Evolutionary conservation across 1,140 invertebrate genomes (phyloP), one percentile per base, ranked within the genome.

Genomic region (Eciton burchellii): DNA sequence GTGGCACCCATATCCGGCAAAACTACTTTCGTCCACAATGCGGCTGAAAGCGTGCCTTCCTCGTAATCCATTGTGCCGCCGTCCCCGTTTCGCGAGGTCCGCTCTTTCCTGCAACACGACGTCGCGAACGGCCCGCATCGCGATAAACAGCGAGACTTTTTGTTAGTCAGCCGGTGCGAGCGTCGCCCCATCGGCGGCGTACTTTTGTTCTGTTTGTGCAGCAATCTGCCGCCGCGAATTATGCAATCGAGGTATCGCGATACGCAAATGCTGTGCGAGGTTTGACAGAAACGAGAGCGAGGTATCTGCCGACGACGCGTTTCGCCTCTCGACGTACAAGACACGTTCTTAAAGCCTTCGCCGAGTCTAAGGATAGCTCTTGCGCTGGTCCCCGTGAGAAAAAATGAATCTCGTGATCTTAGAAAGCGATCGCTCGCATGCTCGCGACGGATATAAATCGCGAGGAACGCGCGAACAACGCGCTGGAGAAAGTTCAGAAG

Each of bases 1-100:
- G 84, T 63, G 84, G 81, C 87, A 57, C 84, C 84, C 88, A 88
- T 85, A 86, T 88, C 84, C 86, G 87, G 86, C 81, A 21, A 62
- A 71, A 57, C 81, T 54, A 82, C 84, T 86, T 88, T 88, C 45
- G 73, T 82, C 74, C 63, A 83, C 81, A 87, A 85, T 83, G 65
- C 60, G 83, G 63, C 83, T 68, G 74, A 88, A 88, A 88, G 83
- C 70, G 87, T 71, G 66, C 49, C 68, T 77, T n/a, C 14, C 21
- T 24, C 62, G 57, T 86, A 81, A 84, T 84, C 82, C 85, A 88
- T 88, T 88, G 84, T 88, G 47, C 45, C 41, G 43, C 70, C 76
- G 84, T 84, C 82, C 86, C 8, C 82, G 45, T 88, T 86, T 88
- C 71, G 84, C 65, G 84, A 81, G 82, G 81, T 24, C 49, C 54